A percentile compares a stretch with the other conserved stretches of the same genome.
These are phyloP conservation scores for Drosophila rubida DNA, from an alignment of 2,888 invertebrate genomes.

Conservation along the genomic window DNA sequence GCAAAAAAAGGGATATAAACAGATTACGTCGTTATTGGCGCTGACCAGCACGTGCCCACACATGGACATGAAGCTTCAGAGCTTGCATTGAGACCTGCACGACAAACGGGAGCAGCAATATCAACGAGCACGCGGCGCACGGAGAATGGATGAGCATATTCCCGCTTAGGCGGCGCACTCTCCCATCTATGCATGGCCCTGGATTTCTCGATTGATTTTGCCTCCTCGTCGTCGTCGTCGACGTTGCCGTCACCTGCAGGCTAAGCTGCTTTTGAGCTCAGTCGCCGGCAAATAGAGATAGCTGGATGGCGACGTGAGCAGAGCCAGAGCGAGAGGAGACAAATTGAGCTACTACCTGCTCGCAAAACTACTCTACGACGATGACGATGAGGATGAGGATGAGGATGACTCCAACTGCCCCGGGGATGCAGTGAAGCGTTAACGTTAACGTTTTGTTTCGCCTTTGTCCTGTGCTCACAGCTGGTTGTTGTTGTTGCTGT, in stretches of 20 bases:
- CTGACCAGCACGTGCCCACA: constrained; percentile 80
- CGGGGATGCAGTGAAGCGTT: constrained; percentile 70
- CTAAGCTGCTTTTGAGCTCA: constrained; percentile 72
- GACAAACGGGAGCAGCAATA: constrained; percentile 16
- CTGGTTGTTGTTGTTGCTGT: constrained; percentile 18
- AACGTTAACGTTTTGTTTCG: constrained; percentile 75
- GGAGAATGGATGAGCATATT: constrained; percentile 57
- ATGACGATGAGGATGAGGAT: too few relatives aligned
- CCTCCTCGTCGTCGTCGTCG: constrained; percentile 56
- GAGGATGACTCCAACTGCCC: constrained; percentile 14
- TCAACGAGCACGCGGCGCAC: constrained; percentile 15
- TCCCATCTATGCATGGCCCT: constrained; percentile 62
- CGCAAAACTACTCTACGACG: not conserved
- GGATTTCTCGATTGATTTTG: constrained; percentile 77
- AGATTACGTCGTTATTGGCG: constrained; percentile 81
- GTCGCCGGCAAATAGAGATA: constrained; percentile 43
- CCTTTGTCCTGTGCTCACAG: constrained; percentile 53
- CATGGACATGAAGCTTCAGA: constrained; percentile 40
- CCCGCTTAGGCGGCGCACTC: constrained; percentile 9
- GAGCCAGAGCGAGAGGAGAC: not conserved
- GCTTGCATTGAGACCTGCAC: not conserved
- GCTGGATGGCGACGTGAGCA: constrained; percentile 15
- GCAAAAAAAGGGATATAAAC: constrained; percentile 74
- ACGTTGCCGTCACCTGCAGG: constrained; percentile 75
- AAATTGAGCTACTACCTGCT: constrained; percentile 14